Conservation (phyloP, 2,797 vertebrate species). For the Paratrypauchen microcephalus region DNA sequence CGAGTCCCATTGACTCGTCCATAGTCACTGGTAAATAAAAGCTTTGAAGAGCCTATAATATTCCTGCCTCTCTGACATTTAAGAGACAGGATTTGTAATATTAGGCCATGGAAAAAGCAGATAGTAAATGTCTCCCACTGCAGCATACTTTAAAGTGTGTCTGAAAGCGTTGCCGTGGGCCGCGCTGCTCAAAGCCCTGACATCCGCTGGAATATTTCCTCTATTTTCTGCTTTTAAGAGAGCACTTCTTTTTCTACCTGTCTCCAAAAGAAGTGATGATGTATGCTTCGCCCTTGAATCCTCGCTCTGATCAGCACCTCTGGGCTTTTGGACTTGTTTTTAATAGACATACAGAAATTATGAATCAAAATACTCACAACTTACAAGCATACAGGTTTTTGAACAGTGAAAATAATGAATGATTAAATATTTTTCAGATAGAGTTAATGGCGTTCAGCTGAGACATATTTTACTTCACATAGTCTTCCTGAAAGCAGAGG, state of each 20-base stretch:
- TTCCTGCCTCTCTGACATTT: conserved; percentile 27
- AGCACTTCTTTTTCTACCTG: conserved; percentile 25
- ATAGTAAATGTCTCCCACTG: conserved; percentile 35
- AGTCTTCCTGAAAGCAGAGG: background rate
- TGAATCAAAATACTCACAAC: background rate
- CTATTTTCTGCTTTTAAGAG: conserved; percentile 37
- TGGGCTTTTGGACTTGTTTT: conserved; percentile 36
- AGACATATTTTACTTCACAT: background rate
- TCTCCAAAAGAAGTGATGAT: conserved; percentile 19
- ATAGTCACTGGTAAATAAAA: conserved; percentile 11
- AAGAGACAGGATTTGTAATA: conserved; percentile 27
- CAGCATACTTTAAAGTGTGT: conserved; percentile 28
- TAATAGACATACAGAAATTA: conserved; percentile 14
- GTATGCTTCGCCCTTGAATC: conserved; percentile 47
- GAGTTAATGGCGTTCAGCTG: too few relatives aligned
- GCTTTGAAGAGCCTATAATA: conserved; percentile 27
- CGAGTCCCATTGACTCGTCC: background rate
- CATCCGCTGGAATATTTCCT: conserved; percentile 30
- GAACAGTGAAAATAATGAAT: background rate
- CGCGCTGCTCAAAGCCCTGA: conserved; percentile 36
- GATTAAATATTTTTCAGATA: too few relatives aligned
- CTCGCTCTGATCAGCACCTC: conserved; percentile 36
- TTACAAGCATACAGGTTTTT: background rate
- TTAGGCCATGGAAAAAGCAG: conserved; percentile 32
- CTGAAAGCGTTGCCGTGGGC: conserved; percentile 39